Conservation (phyloP, 1,140 invertebrate species). For the Drosophila mojavensis region DNA sequence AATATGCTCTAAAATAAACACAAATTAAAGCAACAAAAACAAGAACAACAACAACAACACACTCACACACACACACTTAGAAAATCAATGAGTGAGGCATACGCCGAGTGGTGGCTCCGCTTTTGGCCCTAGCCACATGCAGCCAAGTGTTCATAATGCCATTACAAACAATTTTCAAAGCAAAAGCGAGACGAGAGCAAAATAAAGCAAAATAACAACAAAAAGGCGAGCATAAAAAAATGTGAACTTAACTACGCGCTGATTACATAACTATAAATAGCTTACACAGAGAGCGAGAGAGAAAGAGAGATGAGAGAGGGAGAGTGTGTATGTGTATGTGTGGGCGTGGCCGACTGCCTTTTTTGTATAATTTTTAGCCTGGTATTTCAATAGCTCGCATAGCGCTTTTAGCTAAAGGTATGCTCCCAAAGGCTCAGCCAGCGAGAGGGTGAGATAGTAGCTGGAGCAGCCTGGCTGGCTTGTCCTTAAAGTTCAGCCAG, state of each 20-base stretch:
- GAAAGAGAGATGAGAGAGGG: background rate
- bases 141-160: conserved; percentile 71
- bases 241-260: conserved; percentile 49
- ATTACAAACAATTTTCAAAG: conserved; percentile 64
- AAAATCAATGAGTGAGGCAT: conserved; percentile 51
- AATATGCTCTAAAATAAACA: conserved; percentile 60
- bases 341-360: conserved; percentile 22
- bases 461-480: background rate
- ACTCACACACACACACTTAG: conserved; percentile 12
- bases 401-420: conserved; percentile 23
- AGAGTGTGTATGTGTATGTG: background rate
- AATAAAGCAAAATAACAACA: too few species aligned
- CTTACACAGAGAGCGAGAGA: conserved; percentile 4
- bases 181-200: conserved; percentile 13
- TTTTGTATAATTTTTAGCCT: conserved; percentile 45
- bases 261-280: conserved; percentile 65
- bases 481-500: conserved; percentile 31
- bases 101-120: conserved; percentile 24
- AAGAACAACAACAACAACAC: conserved; percentile 3
- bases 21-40: conserved; percentile 45
- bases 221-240: conserved; percentile 39
- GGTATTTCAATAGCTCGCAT: conserved; percentile 58
- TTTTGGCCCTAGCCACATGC: conserved; percentile 30
- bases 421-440: background rate
- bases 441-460: too few species aligned